Base-by-base conservation (phyloP, 92 coral and sea anemone genomes). In the Umimayanthus chanpuru region DNA sequence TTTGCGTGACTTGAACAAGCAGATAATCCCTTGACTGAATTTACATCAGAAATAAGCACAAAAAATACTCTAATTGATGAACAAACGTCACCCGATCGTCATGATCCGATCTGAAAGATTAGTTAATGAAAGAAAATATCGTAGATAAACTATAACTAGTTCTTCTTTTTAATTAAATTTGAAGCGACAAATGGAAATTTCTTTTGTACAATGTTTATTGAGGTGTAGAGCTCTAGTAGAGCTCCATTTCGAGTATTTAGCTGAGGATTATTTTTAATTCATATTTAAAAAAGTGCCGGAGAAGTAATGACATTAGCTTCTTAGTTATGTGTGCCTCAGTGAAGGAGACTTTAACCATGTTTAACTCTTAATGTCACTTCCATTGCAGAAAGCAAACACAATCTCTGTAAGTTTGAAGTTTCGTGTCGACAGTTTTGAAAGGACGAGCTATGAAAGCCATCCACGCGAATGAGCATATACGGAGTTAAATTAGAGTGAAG, bases 21-120 rank as follows among this genome's bases (percentile, higher is more conserved):
- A 6, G 21, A 9, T 80, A 80, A 80, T 80, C 70, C 84, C 18
- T 76, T 49, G 12, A 28, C 44, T 80, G 11, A 80, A 56, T 80
- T 80, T 80, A 55, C 70, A 14, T 29, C 71, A 25, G 8, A 80
- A 80, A 4, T 28, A 79, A 8, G 83, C 23, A 25, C 41, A 79
- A 78, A 79, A 25, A 79, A 32, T 80, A 14, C 47, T 55, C 39
- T 79, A 79, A 79, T 28, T 30, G 21, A 0, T 50, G 21, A 29
- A 32, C 11, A 11, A 61, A 56, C 43, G 71, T 79, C 82, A 32
- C 55, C 70, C 2, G 20, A 20, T 44, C 7, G 56, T 25, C 28
- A 43, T 23, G 16, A 25, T 23, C 12, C 9, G 9, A 80, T 32
- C 71, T 32, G n/a, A 55, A 32, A 55, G 84, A 80, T 80, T 80